These are phyloP conservation scores for Drosophila obscura DNA, from an alignment of 1,140 invertebrate species.

Conservation along the genomic window DNA sequence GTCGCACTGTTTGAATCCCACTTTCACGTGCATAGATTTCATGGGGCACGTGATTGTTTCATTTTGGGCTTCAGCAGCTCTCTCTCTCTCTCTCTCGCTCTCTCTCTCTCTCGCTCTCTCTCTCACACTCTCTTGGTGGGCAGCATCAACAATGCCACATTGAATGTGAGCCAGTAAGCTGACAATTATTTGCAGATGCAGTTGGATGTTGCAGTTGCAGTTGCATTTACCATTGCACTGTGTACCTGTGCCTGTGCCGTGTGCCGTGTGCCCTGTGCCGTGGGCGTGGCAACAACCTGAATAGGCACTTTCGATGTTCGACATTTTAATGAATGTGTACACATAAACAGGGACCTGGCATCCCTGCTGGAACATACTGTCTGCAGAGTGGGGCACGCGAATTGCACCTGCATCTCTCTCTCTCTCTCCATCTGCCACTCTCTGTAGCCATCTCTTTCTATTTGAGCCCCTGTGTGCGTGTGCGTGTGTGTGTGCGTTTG, in stretches of 20 bases:
- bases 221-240: constrained; percentile 43
- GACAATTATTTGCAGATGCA: constrained; percentile 82
- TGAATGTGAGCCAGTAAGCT: constrained; percentile 77
- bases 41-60: constrained; percentile 80
- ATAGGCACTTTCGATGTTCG: constrained; percentile 81
- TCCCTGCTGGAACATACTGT: neutral
- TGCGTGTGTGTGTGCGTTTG: constrained; percentile 19
- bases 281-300: constrained; percentile 77
- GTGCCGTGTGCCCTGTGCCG: constrained; percentile 48
- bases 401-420: too few species aligned
- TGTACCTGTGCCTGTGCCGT: neutral
- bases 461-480: constrained; percentile 40
- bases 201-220: constrained; percentile 35
- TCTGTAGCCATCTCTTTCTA: constrained; percentile 23
- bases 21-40: constrained; percentile 79
- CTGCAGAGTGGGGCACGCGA: neutral
- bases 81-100: constrained; percentile 1
- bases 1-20: constrained; percentile 68
- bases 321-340: constrained; percentile 82
- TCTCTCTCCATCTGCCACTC: neutral
- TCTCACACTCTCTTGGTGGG: constrained; percentile 12
- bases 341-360: constrained; percentile 67
- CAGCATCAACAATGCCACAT: constrained; percentile 48
- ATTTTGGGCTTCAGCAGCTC: constrained; percentile 64
- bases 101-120: neutral